Base-by-base conservation (phyloP, 2,888 invertebrate genomes). In the Eremobia ochroleuca region DNA sequence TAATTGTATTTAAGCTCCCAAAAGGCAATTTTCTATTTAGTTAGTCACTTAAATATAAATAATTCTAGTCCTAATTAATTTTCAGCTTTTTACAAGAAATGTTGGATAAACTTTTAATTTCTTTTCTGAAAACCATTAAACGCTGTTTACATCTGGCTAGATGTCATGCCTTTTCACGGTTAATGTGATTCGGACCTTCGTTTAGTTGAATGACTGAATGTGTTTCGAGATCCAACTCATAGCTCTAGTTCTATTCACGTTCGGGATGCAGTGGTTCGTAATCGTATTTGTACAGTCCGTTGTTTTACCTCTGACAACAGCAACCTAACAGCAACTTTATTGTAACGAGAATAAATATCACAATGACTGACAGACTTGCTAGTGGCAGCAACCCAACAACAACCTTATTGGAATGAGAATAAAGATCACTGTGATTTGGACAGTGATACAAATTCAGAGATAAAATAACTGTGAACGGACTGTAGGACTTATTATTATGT, bases 1-100 rank as follows among this genome's bases (percentile, higher is more conserved):
- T 79, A 86, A 85, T 85, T 81, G 81, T 73, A 70, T 77, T 70
- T 76, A 73, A 77, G 77, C 77, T 70, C 55, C 64, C 49, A 62
- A 69, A 78, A 73, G 46, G 74, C 73, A 73, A 76, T 81, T 83
- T 74, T 76, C 68, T 62, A 78, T 81, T 75, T 69, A 49, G 73
- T 81, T 74, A 77, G 72, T 77, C 11, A 43, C n/a, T n/a, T 59
- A 72, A 81, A 83, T 78, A 73, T 65, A 76, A 73, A 80, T 64
- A 79, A 64, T 61, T 79, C 67, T 49, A 73, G 71, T 62, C 64
- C 64, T 66, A 76, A 80, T 75, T 77, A 76, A 61, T 76, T 76
- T 81, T 70, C 28, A 55, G 37, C 34, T 37, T 61, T 66, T 77
- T 31, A 73, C 49, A 49, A 62, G 11, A 34, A 81, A 64, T 31